Evolutionary conservation across 2,113 vertebrate genomes (phyloP).

Genomic region (Pelodiscus sinensis): DNA sequence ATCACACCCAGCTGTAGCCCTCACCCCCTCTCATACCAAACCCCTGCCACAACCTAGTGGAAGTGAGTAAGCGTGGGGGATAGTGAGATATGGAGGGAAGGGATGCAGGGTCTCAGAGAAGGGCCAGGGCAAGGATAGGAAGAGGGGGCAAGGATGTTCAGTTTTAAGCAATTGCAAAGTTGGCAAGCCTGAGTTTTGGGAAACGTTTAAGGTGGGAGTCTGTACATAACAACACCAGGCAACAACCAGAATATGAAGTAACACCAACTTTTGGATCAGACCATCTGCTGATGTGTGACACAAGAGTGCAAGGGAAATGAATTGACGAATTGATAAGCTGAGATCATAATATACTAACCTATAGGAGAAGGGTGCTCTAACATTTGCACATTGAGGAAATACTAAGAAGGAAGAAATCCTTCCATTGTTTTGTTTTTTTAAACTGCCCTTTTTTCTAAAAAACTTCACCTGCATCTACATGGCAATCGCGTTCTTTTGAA

Average conservation of each 20-base stretch:
- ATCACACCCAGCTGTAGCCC: too few species aligned
- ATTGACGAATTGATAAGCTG: background rate
- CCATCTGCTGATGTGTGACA: background rate
- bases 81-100: too few species aligned
- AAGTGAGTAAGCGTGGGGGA: too few species aligned
- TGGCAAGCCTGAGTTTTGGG: background rate
- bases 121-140: too few species aligned
- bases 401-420: background rate
- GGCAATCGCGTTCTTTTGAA: too few species aligned
- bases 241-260: background rate
- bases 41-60: too few species aligned
- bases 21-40: too few species aligned
- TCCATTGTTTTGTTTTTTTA: background rate
- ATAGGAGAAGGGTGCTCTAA: background rate
- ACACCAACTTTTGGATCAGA: background rate
- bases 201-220: background rate
- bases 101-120: too few species aligned
- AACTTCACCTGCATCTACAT: too few species aligned
- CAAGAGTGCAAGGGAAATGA: background rate
- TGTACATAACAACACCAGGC: background rate
- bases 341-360: background rate
- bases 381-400: background rate
- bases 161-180: too few species aligned
- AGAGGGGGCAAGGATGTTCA: too few species aligned
- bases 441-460: too few species aligned